phyloP scores from a whole-genome alignment of 2,113 vertebrate genomes.

The Chloroceryle aenea region DNA sequence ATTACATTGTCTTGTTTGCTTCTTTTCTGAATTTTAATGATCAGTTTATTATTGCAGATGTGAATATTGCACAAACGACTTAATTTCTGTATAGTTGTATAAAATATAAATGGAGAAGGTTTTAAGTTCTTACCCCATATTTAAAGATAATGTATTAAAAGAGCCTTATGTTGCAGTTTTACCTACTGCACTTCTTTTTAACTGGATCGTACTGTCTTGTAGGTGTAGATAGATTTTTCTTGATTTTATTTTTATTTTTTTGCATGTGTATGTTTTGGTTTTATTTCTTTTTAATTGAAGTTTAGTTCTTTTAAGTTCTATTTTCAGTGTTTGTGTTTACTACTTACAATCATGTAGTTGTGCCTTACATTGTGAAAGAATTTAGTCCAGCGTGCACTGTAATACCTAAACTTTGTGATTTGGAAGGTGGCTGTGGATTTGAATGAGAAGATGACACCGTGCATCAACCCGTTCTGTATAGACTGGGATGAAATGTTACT shows the following conservation, averaged over 20 bases:
- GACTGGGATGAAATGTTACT: slow-evolving; percentile 74
- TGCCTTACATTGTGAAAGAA: slow-evolving; percentile 86
- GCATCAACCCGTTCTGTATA: slow-evolving; percentile 59
- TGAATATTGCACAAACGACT: slow-evolving; percentile 80
- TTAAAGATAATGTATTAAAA: slow-evolving; percentile 69
- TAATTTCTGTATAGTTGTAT: slow-evolving; percentile 76
- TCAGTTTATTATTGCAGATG: slow-evolving; percentile 78
- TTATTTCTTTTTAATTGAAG: slow-evolving; percentile 51
- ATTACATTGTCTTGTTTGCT: slow-evolving; percentile 64
- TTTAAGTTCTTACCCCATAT: slow-evolving; percentile 68
- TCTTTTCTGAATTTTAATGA: slow-evolving; percentile 67
- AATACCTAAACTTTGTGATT: slow-evolving; percentile 68
- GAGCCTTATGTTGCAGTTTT: slow-evolving; percentile 61
- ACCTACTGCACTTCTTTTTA: slow-evolving; percentile 77
- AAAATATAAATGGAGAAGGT: slow-evolving; percentile 72
- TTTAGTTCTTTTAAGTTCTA: slow-evolving; percentile 57
- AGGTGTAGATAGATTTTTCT: slow-evolving; percentile 66
- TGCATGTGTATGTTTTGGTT: slow-evolving; percentile 76
- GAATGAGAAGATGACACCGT: slow-evolving; percentile 40
- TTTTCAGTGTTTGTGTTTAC: slow-evolving; percentile 74
- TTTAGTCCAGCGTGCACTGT: slow-evolving; percentile 77
- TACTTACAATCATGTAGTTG: slow-evolving; percentile 82
- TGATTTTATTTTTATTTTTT: slow-evolving; percentile 37
- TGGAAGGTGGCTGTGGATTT: slow-evolving; percentile 67
- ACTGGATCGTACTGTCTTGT: slow-evolving; percentile 75